Base-by-base conservation (phyloP, 1,140 invertebrate genomes). In the Aphis gossypii region DNA sequence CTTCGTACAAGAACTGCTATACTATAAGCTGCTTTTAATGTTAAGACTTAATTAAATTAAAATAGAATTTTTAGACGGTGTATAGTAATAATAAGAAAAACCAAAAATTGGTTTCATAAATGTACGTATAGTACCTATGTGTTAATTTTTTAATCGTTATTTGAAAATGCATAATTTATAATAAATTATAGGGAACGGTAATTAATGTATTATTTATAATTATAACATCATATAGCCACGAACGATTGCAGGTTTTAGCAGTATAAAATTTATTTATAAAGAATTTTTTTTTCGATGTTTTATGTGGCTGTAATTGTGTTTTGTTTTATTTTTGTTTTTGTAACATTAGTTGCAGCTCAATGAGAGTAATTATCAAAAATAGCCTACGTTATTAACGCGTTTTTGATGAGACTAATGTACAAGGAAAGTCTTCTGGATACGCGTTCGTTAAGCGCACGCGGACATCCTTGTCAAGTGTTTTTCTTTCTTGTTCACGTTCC, bases 391-490 rank as follows among this genome's bases (percentile, higher is more conserved):
- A 14, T 76, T 76, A 76, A 76, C 4, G 60, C 11, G 0, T n/a
- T 76, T 76, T n/a, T 18, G n/a, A 35, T 4, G 60, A n/a, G 18
- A 35, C 30, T 76, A n/a, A 18, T 76, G 60, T 0, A 0, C n/a
- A 76, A 76, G 0, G 11, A 56, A 92, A 92, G 6, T 92, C 90
- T 20, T 92, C 60, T 20, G 90, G 90, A n/a, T 92, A 92, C 18
- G 14, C n/a, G 11, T 11, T n/a, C 44, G n/a, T 25, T 23, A 92
- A 30, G 5, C 60, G 90, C 23, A 11, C 41, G 0, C 25, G 90
- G 30, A 82, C 20, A 6, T 44, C 3, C 44, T 82, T 76, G 9
- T 41, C 23, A 3, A 76, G 18, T 18, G 44, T 44, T 23, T 5
- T 25, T 14, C 14, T 46, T 8, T 21, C 6, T n/a, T 44, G 35